Evolutionary conservation across 2,888 invertebrate species (phyloP).

Genomic region (Macropis europaea): DNA sequence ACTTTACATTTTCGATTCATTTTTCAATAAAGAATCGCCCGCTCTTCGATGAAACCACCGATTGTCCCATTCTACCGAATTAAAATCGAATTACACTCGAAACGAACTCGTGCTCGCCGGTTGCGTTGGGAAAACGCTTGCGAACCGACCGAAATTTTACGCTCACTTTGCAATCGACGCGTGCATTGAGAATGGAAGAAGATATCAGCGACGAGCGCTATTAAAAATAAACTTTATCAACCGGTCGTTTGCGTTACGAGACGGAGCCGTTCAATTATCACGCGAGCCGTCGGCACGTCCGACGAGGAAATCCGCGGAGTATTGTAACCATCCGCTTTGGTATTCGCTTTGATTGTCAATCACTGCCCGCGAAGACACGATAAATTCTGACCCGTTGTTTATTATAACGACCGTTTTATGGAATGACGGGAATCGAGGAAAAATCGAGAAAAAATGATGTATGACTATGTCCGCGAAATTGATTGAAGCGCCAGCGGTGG

Average conservation of each 20-base stretch:
- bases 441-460: background rate
- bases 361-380: slow-evolving; percentile 40
- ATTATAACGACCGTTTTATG: slow-evolving; percentile 6
- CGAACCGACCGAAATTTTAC: background rate
- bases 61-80: no score
- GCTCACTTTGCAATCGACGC: background rate
- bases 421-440: background rate
- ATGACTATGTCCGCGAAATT: background rate
- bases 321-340: slow-evolving; percentile 11
- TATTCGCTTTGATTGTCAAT: slow-evolving; percentile 26
- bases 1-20: no score
- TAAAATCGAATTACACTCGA: no score
- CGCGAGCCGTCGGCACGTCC: background rate
- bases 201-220: background rate
- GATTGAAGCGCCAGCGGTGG: background rate
- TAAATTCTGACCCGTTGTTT: slow-evolving; percentile 24
- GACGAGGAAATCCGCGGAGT: background rate
- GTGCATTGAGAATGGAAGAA: background rate
- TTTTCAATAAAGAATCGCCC: no score
- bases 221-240: background rate
- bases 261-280: background rate
- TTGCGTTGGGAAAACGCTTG: background rate
- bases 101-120: background rate
- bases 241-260: background rate
- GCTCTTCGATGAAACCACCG: no score